Base-by-base conservation (phyloP, 2,113 vertebrate genomes). In the Lampris incognitus region DNA sequence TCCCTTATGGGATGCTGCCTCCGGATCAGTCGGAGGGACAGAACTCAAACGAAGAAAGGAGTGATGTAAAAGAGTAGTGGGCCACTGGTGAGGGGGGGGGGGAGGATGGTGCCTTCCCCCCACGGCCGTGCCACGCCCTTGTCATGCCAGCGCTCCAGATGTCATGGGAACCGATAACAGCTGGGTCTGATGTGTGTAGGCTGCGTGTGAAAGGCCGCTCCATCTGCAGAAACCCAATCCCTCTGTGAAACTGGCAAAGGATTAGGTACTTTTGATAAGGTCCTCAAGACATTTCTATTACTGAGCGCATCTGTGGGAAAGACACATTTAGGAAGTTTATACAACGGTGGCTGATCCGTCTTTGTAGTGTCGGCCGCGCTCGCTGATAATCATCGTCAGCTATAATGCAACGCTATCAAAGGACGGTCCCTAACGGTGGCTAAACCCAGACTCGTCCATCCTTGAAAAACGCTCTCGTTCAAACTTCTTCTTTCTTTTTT, bases 81-180 rank as follows among this genome's bases (percentile, higher is more conserved):
- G 11, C 54, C 60, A 62, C 74, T 51, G 79, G 24, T 6, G 24
- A 2, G 55, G 13, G 24, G 76, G 84, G 62, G 83, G 83, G 82
- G 72, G 70, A 78, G 71, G 67, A 86, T 56, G 70, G 79, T 78
- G 79, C 78, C 84, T 24, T 24, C 24, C 24, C 24, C 72, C 71
- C 67, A 59, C 37, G 64, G 78, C 69, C 72, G 74, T 86, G 85
- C 83, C 90, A 92, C 89, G 76, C 85, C 88, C 89, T 79, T 78
- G 83, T 88, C 90, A 91, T 93, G 91, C 91, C 92, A 90, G 84
- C 50, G 60, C 79, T 90, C 89, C 94, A 94, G 93, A 94, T 93
- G 92, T 92, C 91, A 92, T 91, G 92, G 90, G 89, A 94, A 92
- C 91, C 82, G 70, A 83, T 85, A 92, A 93, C 94, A 95, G 94